Percentiles rank a stretch among this genome's conserved stretches.
Evolutionary conservation across 2,797 vertebrate genomes (phyloP).

Genomic region (Pangasius macronema): DNA sequence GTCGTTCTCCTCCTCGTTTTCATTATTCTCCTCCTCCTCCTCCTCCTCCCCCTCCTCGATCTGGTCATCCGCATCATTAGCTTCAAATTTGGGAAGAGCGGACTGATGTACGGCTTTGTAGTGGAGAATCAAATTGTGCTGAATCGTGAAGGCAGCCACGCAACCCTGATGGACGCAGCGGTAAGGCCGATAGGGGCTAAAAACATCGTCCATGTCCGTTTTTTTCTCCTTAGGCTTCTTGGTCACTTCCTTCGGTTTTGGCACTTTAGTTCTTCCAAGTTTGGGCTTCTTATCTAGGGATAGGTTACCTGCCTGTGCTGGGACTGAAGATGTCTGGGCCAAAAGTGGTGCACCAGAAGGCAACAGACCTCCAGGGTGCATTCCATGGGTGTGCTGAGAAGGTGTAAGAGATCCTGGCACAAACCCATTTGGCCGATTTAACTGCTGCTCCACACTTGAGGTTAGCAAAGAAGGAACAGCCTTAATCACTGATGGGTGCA

Average conservation of each 20-base stretch:
- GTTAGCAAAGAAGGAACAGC: slow-evolving; percentile 33
- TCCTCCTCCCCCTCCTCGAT: slow-evolving; percentile 60
- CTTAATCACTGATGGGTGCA: slow-evolving; percentile 38
- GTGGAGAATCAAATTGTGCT: slow-evolving; percentile 96
- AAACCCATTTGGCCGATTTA: slow-evolving; percentile 43
- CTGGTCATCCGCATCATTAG: slow-evolving; percentile 80
- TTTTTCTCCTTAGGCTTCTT: slow-evolving; percentile 81
- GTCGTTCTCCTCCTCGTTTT: slow-evolving; percentile 71
- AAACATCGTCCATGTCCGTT: slow-evolving; percentile 65
- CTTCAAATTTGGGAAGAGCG: slow-evolving; percentile 82
- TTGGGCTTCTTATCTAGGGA: slow-evolving; percentile 64
- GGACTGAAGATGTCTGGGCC: slow-evolving; percentile 31
- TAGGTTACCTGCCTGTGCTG: slow-evolving; percentile 17
- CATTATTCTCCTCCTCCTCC: slow-evolving; percentile 59
- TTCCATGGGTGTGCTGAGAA: slow-evolving; percentile 29
- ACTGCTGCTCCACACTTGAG: slow-evolving; percentile 46
- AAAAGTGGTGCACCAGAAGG: slow-evolving; percentile 31
- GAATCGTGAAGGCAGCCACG: slow-evolving; percentile 92
- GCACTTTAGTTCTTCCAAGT: slow-evolving; percentile 43
- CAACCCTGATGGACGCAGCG: slow-evolving; percentile 94
- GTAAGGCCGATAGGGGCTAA: slow-evolving; percentile 89
- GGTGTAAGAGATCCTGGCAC: slow-evolving; percentile 22
- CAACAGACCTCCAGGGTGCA: slow-evolving; percentile 32
- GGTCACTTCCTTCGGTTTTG: slow-evolving; percentile 52
- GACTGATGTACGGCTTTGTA: slow-evolving; percentile 95